Base-by-base conservation (phyloP, 2,888 invertebrate species). In the Ptilodon capucinus region DNA sequence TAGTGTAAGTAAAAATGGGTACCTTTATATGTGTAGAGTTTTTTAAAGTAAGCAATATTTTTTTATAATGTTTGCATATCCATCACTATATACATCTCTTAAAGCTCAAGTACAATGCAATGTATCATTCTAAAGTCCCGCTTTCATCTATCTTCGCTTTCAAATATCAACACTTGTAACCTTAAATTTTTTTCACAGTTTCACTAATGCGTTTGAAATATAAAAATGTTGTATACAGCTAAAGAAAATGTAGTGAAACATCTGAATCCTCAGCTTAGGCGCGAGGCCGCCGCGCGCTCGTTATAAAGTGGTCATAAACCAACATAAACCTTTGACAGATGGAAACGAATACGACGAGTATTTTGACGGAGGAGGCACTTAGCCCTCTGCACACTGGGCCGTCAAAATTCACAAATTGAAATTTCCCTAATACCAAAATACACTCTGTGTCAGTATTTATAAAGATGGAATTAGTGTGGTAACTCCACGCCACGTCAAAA, bases 201-300 rank as follows among this genome's bases (percentile, higher is more conserved):
- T n/a, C 21, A 11, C 19, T 40, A 18, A 36, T 18, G 13, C 39
- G 19, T 32, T 19, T 46, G 32, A 47, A 14, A 43, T 13, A 35
- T 32, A 40, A 39, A 45, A 50, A 51, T 46, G 17, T 17, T 35
- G 34, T 17, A 9, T 35, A 17, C 35, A 11, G 35, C 30, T 13
- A 30, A 30, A 30, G 32, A 32, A 32, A 14, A 32, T 32, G 32
- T 13, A 32, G 48, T 39, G 39, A 54, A 45, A 49, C 51, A 34
- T 46, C 49, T 59, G 34, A 51, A 51, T 52, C 39, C 13, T 35
- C n/a, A 48, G 46, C 48, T 49, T 44, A 40, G 46, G 32, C 30
- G 21, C 46, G 54, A 54, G 63, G 48, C 51, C 49, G 28, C 3
- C n/a, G 28, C 28, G 28, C 2, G 28, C 28, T 28, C 28, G 28